phyloP scores from a whole-genome alignment of 1,140 invertebrate species.

The Ips nitidus region DNA sequence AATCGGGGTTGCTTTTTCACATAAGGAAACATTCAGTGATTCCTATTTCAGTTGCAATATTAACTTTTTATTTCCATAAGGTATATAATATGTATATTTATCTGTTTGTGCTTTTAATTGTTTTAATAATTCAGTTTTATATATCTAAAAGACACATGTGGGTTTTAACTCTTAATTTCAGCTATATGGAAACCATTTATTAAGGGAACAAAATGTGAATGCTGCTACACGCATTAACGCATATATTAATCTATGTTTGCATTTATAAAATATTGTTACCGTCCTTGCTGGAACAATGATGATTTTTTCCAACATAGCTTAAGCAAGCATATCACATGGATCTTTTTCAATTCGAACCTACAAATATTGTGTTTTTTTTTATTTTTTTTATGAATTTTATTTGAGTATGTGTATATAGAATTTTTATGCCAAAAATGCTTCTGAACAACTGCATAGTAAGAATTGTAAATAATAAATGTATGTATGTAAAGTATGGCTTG shows the following conservation, averaged over 20 bases:
- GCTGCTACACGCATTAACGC: slow-evolving; percentile 5
- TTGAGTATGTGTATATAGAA: slow-evolving; percentile 42
- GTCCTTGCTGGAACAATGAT: slow-evolving; percentile 42
- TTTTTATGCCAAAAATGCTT: slow-evolving; percentile 46
- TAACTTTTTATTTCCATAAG: slow-evolving; percentile 4
- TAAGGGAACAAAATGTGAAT: slow-evolving; percentile 34
- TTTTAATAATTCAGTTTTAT: neutral
- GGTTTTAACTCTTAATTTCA: neutral
- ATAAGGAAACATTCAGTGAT: slow-evolving; percentile 33
- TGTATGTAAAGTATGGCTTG: slow-evolving; percentile 42
- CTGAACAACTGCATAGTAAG: slow-evolving; percentile 48
- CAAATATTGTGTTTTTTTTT: slow-evolving; percentile 24
- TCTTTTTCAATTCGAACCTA: slow-evolving; percentile 1
- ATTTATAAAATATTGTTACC: slow-evolving; percentile 43
- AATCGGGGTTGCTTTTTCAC: neutral
- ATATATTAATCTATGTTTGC: slow-evolving; percentile 1
- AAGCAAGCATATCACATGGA: slow-evolving; percentile 42
- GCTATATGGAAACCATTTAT: slow-evolving; percentile 20
- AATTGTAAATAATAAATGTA: slow-evolving; percentile 51
- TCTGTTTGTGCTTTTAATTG: too few species aligned
- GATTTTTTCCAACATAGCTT: slow-evolving; percentile 41
- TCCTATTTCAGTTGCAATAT: slow-evolving; percentile 21
- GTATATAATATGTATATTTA: neutral
- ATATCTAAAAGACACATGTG: neutral
- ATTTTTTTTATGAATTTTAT: slow-evolving; percentile 30